Evolutionary conservation across 2,888 invertebrate genomes (phyloP).

Genomic region (Tetanocera ferruginea): DNA sequence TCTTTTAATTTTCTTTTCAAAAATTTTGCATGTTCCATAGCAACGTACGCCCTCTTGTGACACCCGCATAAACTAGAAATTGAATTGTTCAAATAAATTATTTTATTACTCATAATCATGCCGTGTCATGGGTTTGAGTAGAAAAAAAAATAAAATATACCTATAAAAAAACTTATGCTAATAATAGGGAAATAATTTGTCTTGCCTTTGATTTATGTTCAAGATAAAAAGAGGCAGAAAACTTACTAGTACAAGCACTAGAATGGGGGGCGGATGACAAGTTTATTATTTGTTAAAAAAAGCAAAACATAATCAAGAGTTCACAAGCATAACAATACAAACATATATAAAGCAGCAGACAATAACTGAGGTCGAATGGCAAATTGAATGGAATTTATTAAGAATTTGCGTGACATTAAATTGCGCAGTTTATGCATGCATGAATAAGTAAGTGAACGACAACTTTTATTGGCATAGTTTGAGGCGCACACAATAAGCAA

Average conservation of each 20-base stretch:
- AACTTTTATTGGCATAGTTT: slow-evolving; percentile 23
- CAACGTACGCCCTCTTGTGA: neutral
- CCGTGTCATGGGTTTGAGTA: neutral
- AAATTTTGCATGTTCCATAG: neutral
- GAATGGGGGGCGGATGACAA: neutral
- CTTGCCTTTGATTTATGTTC: neutral
- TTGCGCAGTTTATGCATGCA: neutral
- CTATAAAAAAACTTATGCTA: neutral
- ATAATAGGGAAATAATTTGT: neutral
- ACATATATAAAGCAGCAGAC: too few relatives aligned
- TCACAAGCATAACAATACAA: too few relatives aligned
- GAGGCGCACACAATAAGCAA: neutral
- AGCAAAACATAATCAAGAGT: neutral
- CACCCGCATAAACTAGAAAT: neutral
- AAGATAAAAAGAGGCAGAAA: neutral
- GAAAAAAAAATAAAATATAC: too few relatives aligned
- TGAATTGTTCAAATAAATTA: neutral
- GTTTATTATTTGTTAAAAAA: neutral
- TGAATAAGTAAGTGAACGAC: neutral
- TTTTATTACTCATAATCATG: neutral
- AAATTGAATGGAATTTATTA: neutral
- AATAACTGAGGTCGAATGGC: neutral
- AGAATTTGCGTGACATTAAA: neutral
- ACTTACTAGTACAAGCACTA: neutral
- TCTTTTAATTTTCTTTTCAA: too few relatives aligned